Evolutionary conservation across 2,888 invertebrate species (phyloP).

Genomic region (Chirona hameri): DNA sequence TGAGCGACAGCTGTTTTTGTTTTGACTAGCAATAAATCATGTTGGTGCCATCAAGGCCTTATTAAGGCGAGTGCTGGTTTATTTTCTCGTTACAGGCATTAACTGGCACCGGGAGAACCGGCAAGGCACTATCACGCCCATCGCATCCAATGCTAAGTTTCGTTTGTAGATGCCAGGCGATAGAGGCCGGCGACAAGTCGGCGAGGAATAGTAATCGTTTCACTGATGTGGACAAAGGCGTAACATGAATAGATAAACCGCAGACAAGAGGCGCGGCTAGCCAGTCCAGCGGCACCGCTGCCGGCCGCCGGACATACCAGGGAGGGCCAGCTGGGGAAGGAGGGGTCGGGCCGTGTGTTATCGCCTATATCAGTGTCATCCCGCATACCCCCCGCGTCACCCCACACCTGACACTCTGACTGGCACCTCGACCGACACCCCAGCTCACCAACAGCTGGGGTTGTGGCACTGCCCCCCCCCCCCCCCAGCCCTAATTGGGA

Average conservation of each 20-base stretch:
- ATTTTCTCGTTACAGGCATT: background rate
- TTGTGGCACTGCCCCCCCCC: background rate
- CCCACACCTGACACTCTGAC: background rate
- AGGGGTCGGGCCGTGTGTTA: background rate
- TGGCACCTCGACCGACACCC: background rate
- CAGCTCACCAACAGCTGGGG: background rate
- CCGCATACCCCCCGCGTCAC: no score
- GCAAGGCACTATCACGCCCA: background rate
- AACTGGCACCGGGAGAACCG: no score
- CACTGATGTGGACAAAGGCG: constrained; percentile 9
- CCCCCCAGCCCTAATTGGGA: no score
- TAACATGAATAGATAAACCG: constrained; percentile 2
- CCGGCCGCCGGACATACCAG: background rate
- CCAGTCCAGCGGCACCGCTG: background rate
- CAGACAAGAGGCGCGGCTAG: background rate
- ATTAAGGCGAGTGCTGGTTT: background rate
- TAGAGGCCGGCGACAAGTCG: background rate
- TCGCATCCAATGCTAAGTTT: background rate
- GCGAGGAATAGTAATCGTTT: background rate
- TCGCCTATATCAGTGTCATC: no score
- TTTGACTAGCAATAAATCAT: background rate
- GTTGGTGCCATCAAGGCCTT: background rate
- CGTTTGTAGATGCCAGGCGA: background rate
- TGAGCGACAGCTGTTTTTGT: no score
- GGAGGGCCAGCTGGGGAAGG: background rate